Evolutionary conservation across 1,140 invertebrate species (phyloP).

Genomic region (Drosophila repletoides): DNA sequence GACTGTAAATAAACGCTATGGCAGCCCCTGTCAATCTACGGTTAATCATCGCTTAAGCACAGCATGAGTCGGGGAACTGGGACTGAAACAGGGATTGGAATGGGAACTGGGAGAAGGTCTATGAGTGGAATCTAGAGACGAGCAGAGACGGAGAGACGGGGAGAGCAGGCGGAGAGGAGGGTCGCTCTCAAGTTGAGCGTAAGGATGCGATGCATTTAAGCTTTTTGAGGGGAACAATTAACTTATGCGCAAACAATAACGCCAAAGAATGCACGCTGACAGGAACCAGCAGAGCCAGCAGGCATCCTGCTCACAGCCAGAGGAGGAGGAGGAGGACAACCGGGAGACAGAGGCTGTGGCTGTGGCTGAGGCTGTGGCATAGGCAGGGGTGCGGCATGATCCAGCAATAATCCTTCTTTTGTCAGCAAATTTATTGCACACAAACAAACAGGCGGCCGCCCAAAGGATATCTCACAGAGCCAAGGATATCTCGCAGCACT

Average conservation of each 20-base stretch:
- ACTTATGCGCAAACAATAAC: conserved; percentile 80
- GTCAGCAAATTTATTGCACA: conserved; percentile 79
- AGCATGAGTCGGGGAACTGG: conserved; percentile 37
- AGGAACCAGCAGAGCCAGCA: conserved; percentile 49
- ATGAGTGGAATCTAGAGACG: too few species aligned
- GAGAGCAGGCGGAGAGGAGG: conserved; percentile 58
- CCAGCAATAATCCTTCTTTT: conserved; percentile 79
- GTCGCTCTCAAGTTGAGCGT: conserved; percentile 66
- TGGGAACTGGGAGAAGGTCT: not conserved
- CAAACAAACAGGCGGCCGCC: conserved; percentile 61
- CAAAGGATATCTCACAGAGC: conserved; percentile 44
- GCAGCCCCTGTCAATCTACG: conserved; percentile 50
- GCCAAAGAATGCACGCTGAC: conserved; percentile 74
- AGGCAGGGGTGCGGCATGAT: conserved; percentile 55
- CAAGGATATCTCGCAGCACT: conserved; percentile 29
- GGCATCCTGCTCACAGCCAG: conserved; percentile 43
- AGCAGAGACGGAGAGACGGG: not conserved
- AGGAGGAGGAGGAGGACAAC: not conserved
- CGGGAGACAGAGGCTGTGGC: not conserved
- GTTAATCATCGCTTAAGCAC: conserved; percentile 65
- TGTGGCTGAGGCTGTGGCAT: too few species aligned
- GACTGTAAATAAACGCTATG: conserved; percentile 26
- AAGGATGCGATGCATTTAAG: conserved; percentile 69
- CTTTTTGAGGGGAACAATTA: conserved; percentile 76
- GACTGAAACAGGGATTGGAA: conserved; percentile 1